Evolutionary conservation across 2,113 vertebrate genomes (phyloP).

Genomic region (Sturnus vulgaris): DNA sequence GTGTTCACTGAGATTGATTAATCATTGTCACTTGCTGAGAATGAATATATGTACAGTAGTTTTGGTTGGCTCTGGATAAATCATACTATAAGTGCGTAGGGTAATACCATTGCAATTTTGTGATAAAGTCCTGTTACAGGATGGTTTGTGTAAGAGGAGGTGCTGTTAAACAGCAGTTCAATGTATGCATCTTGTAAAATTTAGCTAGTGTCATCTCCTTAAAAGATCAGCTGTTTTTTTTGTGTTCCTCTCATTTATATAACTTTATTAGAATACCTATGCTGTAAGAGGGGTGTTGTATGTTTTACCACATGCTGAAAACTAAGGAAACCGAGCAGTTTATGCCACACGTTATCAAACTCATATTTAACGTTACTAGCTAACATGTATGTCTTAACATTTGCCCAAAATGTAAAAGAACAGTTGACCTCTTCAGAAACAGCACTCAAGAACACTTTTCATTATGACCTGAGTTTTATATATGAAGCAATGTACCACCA

Average conservation of each 20-base stretch:
- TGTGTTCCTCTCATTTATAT: not conserved
- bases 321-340: not conserved
- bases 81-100: accelerated
- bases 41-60: not conserved
- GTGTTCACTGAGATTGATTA: not conserved
- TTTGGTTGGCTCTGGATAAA: not conserved
- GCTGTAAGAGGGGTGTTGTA: not conserved
- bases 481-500: not conserved
- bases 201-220: not conserved
- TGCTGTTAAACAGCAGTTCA: not conserved
- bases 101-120: not conserved
- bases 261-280: not conserved
- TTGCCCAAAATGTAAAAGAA: not conserved
- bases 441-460: not conserved
- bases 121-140: not conserved
- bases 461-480: not conserved
- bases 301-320: not conserved
- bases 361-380: not conserved
- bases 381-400: not conserved
- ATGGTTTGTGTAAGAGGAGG: not conserved
- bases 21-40: not conserved
- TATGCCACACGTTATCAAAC: not conserved
- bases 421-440: not conserved
- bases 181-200: not conserved
- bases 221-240: not conserved